phyloP scores from a whole-genome alignment of 2,113 vertebrate genomes.

The Rhombomys opimus region DNA sequence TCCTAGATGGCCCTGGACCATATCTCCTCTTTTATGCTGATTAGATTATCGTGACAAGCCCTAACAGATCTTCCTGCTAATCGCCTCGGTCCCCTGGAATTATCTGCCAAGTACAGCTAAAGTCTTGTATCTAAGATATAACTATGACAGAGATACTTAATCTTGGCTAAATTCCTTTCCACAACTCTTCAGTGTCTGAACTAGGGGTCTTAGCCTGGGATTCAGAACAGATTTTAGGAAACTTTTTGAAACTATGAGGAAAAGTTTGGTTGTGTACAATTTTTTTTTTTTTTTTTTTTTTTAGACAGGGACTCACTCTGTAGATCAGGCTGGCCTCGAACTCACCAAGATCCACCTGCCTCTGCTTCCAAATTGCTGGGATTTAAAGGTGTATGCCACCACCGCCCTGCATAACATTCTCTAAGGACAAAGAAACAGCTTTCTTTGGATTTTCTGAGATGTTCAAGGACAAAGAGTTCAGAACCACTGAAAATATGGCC shows the following conservation, averaged over 20 bases:
- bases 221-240: constrained; percentile 21
- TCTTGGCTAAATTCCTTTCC: constrained; percentile 17
- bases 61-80: constrained; percentile 12
- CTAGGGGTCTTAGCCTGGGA: constrained; percentile 39
- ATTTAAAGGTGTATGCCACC: too few species aligned
- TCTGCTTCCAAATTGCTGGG: too few species aligned
- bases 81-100: background rate
- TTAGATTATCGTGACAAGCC: background rate
- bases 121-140: constrained; percentile 46
- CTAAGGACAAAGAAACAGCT: constrained; percentile 24
- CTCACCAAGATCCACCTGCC: too few species aligned
- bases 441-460: constrained; percentile 24
- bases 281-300: background rate
- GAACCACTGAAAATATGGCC: constrained; percentile 9
- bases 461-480: background rate
- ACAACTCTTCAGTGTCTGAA: constrained; percentile 13
- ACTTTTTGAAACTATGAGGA: constrained; percentile 50
- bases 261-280: background rate
- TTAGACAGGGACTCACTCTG: too few species aligned
- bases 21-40: background rate
- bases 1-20: constrained; percentile 25
- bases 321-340: too few species aligned
- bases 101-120: background rate
- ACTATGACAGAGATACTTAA: constrained; percentile 19
- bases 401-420: too few species aligned